Evolutionary conservation across 2,888 invertebrate species (phyloP).

Genomic region (Zaprionus bogoriensis): DNA sequence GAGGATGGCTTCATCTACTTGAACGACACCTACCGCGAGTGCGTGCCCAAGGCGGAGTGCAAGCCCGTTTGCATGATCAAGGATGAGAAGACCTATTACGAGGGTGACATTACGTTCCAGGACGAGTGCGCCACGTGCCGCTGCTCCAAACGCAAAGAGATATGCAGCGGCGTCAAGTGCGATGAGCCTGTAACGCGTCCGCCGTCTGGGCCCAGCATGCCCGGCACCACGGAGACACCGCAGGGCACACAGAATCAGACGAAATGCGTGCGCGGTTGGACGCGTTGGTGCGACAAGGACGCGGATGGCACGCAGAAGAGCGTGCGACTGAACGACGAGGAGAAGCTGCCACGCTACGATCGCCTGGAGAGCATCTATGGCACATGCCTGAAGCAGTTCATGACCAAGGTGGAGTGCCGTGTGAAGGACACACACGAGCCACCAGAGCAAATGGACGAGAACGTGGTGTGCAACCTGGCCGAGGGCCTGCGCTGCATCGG

Average conservation of each 20-base stretch:
- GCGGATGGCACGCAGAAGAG: constrained; percentile 65
- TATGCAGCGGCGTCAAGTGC: constrained; percentile 90
- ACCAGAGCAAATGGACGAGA: constrained; percentile 88
- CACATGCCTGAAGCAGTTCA: constrained; percentile 86
- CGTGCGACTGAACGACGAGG: constrained; percentile 78
- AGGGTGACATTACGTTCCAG: constrained; percentile 89
- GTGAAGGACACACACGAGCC: constrained; percentile 86
- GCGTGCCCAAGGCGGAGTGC: constrained; percentile 90
- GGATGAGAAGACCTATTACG: constrained; percentile 87
- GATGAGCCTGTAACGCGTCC: constrained; percentile 15
- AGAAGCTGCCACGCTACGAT: constrained; percentile 80
- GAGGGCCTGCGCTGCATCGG: constrained; percentile 88
- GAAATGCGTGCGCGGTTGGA: constrained; percentile 89
- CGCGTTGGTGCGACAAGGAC: constrained; percentile 88
- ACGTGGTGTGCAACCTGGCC: constrained; percentile 90
- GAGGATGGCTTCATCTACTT: constrained; percentile 88
- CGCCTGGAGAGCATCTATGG: constrained; percentile 82
- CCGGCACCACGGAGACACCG: constrained; percentile 63
- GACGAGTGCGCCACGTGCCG: constrained; percentile 92
- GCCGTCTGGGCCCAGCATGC: constrained; percentile 18
- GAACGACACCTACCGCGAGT: constrained; percentile 87
- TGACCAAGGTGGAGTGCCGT: constrained; percentile 90
- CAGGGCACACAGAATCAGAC: constrained; percentile 71
- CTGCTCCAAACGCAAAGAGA: constrained; percentile 87
- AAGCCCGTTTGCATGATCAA: constrained; percentile 88